Evolutionary conservation across 1,140 invertebrate genomes (phyloP).

Genomic region (Drosophila auraria): DNA sequence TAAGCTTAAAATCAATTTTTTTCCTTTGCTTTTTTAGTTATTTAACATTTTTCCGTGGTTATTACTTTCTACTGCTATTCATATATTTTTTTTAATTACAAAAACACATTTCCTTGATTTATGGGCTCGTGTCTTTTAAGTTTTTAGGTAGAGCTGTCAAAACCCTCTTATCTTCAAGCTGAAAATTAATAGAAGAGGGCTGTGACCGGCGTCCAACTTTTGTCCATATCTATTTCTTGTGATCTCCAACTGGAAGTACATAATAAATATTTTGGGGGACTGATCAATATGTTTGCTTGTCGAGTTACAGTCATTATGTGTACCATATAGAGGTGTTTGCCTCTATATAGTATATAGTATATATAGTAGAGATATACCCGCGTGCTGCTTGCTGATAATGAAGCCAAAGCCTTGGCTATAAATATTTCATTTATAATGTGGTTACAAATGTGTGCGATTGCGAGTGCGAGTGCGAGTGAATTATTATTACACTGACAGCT

Average conservation of each 20-base stretch:
- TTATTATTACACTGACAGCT: conserved; percentile 47
- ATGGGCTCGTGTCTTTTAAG: neutral
- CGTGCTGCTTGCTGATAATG: conserved; percentile 45
- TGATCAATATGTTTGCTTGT: neutral
- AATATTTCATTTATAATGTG: conserved; percentile 57
- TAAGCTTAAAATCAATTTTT: neutral
- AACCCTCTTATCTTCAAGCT: neutral
- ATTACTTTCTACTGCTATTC: neutral
- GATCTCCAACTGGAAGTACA: conserved; percentile 15
- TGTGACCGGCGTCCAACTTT: neutral
- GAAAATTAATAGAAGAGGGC: too few relatives aligned
- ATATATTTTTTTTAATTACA: neutral
- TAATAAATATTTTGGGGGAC: neutral
- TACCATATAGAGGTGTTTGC: conserved; percentile 4
- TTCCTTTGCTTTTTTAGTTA: neutral
- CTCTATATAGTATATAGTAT: too few relatives aligned
- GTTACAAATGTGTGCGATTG: conserved; percentile 27
- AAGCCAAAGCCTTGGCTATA: conserved; percentile 58
- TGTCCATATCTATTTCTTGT: conserved; percentile 5
- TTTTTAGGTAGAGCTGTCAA: conserved; percentile 7
- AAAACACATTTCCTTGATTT: neutral
- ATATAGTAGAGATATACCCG: conserved; percentile 1
- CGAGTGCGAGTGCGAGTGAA: conserved; percentile 28
- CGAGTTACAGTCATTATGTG: conserved; percentile 1
- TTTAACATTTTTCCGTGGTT: neutral